Conservation (phyloP, 2,113 vertebrate genomes). For the Brachypteracias leptosomus region DNA sequence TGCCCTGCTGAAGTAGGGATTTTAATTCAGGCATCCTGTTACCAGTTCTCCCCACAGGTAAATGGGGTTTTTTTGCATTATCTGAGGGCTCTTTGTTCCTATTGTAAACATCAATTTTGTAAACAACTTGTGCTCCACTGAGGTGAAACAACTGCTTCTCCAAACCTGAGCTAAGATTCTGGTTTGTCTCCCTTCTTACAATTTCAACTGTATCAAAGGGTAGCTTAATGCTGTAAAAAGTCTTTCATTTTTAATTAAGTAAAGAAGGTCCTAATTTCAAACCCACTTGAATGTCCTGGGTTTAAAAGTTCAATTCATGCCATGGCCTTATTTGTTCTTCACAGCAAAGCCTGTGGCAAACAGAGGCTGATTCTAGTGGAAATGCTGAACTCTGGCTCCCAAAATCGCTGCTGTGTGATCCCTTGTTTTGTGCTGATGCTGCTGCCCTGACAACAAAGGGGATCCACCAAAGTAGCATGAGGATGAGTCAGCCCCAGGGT, state of each 20-base stretch:
- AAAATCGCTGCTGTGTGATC: background rate
- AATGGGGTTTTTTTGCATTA: background rate
- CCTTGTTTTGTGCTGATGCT: slow-evolving; percentile 13
- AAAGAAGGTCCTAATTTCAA: slow-evolving; percentile 18
- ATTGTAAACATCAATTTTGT: slow-evolving; percentile 17
- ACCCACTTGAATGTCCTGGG: background rate
- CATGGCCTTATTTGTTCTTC: background rate
- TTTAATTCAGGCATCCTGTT: slow-evolving; percentile 14
- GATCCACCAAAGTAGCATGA: background rate
- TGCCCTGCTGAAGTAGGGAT: background rate
- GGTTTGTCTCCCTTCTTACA: slow-evolving; percentile 9
- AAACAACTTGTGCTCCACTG: slow-evolving; percentile 30
- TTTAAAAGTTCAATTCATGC: slow-evolving; percentile 53
- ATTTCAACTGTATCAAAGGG: slow-evolving; percentile 41
- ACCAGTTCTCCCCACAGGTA: slow-evolving; percentile 31
- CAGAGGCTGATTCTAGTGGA: background rate
- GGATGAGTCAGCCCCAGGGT: background rate
- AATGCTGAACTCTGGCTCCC: background rate
- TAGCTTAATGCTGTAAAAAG: slow-evolving; percentile 27
- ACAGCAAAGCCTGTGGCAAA: background rate
- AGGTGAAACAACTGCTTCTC: slow-evolving; percentile 22
- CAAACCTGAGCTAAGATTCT: background rate
- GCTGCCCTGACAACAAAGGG: background rate
- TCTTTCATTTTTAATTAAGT: slow-evolving; percentile 51
- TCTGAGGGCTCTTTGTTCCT: slow-evolving; percentile 24